phyloP scores from a whole-genome alignment of 2,888 invertebrate genomes.

The Idaea biselata region DNA sequence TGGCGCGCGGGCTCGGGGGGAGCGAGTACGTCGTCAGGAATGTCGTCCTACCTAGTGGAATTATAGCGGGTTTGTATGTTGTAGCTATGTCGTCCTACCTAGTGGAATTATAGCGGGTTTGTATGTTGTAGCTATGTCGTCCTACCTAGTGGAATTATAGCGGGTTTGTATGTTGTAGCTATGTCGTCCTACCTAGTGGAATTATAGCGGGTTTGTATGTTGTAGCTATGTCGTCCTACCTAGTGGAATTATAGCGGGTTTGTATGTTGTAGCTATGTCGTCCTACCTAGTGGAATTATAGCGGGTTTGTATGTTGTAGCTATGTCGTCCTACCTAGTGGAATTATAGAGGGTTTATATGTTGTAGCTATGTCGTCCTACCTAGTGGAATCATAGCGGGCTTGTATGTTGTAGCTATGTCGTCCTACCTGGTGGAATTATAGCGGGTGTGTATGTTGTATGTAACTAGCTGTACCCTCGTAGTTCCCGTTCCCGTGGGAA shows the following conservation, averaged over 20 bases:
- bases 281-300: conserved; percentile 76
- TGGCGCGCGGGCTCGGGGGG: conserved; percentile 81
- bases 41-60: conserved; percentile 76
- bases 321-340: conserved; percentile 75
- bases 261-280: conserved; percentile 37
- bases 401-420: conserved; percentile 35
- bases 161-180: conserved; percentile 49
- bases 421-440: conserved; percentile 76
- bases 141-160: conserved; percentile 77
- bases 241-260: conserved; percentile 78
- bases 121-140: conserved; percentile 39
- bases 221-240: conserved; percentile 62
- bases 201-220: conserved; percentile 66
- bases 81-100: conserved; percentile 63
- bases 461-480: conserved; percentile 23
- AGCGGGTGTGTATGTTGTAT: conserved; percentile 52
- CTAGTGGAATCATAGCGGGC: conserved; percentile 78
- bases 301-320: conserved; percentile 53
- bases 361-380: conserved; percentile 58
- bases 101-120: conserved; percentile 76
- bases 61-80: conserved; percentile 64
- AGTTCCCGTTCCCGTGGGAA: too few species aligned
- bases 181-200: conserved; percentile 75
- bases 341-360: conserved; percentile 68
- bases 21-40: conserved; percentile 75